phyloP scores from a whole-genome alignment of 1,140 invertebrate species.

The Rhyacophila brunnea region DNA sequence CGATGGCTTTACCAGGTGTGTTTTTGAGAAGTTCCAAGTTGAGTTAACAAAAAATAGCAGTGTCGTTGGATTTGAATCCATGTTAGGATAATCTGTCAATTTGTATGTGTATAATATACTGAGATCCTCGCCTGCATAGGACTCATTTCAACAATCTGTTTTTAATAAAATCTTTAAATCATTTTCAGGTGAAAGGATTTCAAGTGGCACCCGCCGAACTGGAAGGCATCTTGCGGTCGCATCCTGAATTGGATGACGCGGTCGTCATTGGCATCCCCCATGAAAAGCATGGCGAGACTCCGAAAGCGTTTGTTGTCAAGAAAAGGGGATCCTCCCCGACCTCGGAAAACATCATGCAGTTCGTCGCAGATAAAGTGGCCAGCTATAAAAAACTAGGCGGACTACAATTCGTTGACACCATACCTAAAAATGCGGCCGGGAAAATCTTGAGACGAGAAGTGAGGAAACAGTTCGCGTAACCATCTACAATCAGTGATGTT shows the following conservation, averaged over 20 bases:
- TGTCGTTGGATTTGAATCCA: no score
- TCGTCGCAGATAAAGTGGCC: constrained; percentile 63
- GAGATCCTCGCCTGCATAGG: no score
- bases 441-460: constrained; percentile 69
- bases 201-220: constrained; percentile 88
- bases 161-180: no score
- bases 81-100: no score
- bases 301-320: constrained; percentile 67
- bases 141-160: no score
- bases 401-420: constrained; percentile 64
- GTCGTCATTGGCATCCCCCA: constrained; percentile 83
- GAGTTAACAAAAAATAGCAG: no score
- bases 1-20: no score
- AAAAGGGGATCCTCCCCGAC: constrained; percentile 44
- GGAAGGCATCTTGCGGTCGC: constrained; percentile 73
- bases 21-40: no score
- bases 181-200: constrained; percentile 58
- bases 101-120: no score
- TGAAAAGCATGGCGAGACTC: constrained; percentile 69
- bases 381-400: constrained; percentile 69
- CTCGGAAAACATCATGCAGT: constrained; percentile 56
- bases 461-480: constrained; percentile 29
- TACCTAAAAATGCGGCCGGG: constrained; percentile 73
- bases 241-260: constrained; percentile 74
- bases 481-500: neutral